Evolutionary conservation across 2,797 vertebrate species (phyloP), one percentile per base, ranked within the genome.

Genomic region (Coreius guichenoti): DNA sequence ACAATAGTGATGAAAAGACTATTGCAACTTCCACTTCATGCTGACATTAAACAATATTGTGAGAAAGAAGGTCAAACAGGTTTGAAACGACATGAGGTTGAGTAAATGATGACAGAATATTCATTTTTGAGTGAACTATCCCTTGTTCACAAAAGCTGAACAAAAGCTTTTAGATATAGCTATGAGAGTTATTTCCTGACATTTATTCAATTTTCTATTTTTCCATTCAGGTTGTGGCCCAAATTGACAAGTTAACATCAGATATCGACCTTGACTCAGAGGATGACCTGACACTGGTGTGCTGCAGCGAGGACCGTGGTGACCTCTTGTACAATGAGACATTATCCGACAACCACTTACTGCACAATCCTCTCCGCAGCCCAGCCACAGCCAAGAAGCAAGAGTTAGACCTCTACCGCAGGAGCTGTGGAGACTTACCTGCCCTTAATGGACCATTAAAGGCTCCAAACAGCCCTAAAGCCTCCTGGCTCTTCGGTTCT

Each of bases 261-360:
- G 94, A 96, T 92, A 96, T 97, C 5, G 95, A 95, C 87, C 95
- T 96, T 3, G 95, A 96, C 73, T 88, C 94, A 82, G 95, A 96
- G 82, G 96, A 96, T 0, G 95, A 96, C 85, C 94, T 94, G 95
- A 95, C 94, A 0, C 93, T 94, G 0, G 94, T 94, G 23, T 96
- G 95, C 93, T 96, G 95, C 89, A 95, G 94, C 23, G 95, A 95
- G 77, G 96, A 95, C 91, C 96, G 94, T 0, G 94, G 96, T 3
- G 95, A 95, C 82, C 93, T 95, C 86, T 65, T 93, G 63, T 90
- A 92, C 16, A 93, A 92, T 0, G 94, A 96, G 84, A 91, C 95
- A 88, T 93, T 95, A 73, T 95, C 95, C 0, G 94, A 95, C 85
- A 96, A 94, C 89, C 95, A 94, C 78, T 96, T 96, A 90, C 88